Evolutionary conservation across 92 coral and sea anemone genomes (phyloP).

Genomic region (Siderastrea siderea): DNA sequence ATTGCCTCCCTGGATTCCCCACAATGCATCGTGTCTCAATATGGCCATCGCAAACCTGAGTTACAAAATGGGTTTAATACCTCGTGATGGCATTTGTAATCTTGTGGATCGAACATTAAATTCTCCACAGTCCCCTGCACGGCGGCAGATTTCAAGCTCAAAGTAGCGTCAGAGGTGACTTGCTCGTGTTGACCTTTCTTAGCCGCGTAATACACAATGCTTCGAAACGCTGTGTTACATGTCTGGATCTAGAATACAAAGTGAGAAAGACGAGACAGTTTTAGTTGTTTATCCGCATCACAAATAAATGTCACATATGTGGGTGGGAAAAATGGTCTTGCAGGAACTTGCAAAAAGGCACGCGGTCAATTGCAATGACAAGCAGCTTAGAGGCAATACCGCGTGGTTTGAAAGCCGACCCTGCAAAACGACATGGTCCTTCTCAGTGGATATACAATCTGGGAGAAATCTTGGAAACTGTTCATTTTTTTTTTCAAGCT

Average conservation of each 20-base stretch:
- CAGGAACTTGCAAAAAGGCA: too few relatives aligned
- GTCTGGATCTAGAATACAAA: slow-evolving; percentile 21
- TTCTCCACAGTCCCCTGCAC: slow-evolving; percentile 75
- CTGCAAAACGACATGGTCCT: too few relatives aligned
- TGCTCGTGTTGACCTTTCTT: slow-evolving; percentile 88
- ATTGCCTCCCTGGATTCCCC: too few relatives aligned
- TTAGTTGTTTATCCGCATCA: too few relatives aligned
- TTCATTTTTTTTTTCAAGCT: too few relatives aligned
- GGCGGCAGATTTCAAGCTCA: slow-evolving; percentile 78
- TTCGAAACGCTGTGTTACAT: slow-evolving; percentile 64
- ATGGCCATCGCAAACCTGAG: neutral
- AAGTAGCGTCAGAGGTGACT: slow-evolving; percentile 85
- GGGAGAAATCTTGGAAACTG: too few relatives aligned
- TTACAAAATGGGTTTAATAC: slow-evolving; percentile 40
- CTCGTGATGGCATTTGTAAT: slow-evolving; percentile 86
- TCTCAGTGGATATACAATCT: too few relatives aligned
- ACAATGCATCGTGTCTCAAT: neutral
- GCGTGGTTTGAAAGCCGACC: too few relatives aligned
- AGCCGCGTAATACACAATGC: slow-evolving; percentile 75
- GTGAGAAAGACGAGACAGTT: neutral
- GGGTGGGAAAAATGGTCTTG: too few relatives aligned
- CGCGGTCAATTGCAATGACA: too few relatives aligned
- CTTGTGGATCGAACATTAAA: slow-evolving; percentile 86
- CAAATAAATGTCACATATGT: too few relatives aligned
- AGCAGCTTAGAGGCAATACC: too few relatives aligned